Conservation (phyloP, 2,797 vertebrate genomes). For the Cyclopterus lumpus region DNA sequence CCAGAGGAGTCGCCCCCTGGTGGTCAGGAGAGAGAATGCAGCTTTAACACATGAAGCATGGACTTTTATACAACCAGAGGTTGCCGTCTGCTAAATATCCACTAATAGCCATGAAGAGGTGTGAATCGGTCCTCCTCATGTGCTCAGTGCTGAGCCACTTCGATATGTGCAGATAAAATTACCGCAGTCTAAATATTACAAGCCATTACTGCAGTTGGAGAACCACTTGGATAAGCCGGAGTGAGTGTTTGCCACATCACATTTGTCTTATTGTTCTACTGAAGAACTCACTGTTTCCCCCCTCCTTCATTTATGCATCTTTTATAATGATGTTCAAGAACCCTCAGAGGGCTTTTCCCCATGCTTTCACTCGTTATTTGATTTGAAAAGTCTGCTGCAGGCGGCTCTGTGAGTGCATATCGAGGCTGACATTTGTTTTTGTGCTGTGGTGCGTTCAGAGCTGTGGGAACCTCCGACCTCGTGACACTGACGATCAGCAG, state of each 20-base stretch:
- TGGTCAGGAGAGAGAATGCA: no score
- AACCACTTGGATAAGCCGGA: neutral
- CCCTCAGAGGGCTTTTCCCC: neutral
- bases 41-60: no score
- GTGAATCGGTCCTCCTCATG: neutral
- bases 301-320: slow-evolving; percentile 23
- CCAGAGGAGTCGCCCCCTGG: no score
- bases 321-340: slow-evolving; percentile 44
- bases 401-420: slow-evolving; percentile 35
- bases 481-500: slow-evolving; percentile 50
- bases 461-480: slow-evolving; percentile 46
- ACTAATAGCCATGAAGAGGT: neutral
- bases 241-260: slow-evolving; percentile 20
- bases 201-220: neutral
- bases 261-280: slow-evolving; percentile 27
- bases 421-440: slow-evolving; percentile 59
- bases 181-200: neutral
- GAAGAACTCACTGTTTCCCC: slow-evolving; percentile 3
- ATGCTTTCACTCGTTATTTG: slow-evolving; percentile 43
- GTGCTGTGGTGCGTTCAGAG: slow-evolving; percentile 51
- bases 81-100: no score
- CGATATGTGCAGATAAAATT: neutral
- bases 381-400: slow-evolving; percentile 54
- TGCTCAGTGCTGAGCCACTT: neutral
- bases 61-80: no score